Evolutionary conservation across 1,140 invertebrate species (phyloP), one percentile per base, ranked within the genome.

Genomic region (Macrosteles quadrilineatus): DNA sequence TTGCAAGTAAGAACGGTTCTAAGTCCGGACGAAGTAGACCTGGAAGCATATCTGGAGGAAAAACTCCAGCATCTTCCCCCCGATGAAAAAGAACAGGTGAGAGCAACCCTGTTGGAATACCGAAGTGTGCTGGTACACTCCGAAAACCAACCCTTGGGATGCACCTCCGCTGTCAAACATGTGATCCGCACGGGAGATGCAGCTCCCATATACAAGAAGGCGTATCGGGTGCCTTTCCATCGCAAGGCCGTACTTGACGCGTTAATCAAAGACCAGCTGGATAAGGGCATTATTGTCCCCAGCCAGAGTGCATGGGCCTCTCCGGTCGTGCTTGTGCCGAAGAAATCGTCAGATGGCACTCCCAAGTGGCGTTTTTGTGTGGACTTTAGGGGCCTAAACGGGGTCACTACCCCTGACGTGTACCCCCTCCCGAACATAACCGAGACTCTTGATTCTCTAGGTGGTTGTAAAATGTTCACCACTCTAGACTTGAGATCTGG

Each of bases 361-460:
- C 29, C 25, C 31, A 70, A 66, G 55, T 76, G 40, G 2, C 25
- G 75, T 19, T 30, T 75, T 3, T 68, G 69, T 3, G 47, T 73
- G 3, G 76, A 77, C 62, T 75, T 73, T 47, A 50, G 75, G 23
- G 68, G 47, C 45, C 14, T 76, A 9, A 77, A 77, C 55, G 67
- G 71, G 17, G 25, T 66, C 11, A 77, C 73, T 9, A 17, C 9
- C 9, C 36, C 36, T 77, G n/a, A n/a, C n/a, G n/a, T n/a, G n/a
- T n/a, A n/a, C n/a, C n/a, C n/a, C n/a, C n/a, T n/a, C n/a, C n/a
- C n/a, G n/a, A n/a, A n/a, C n/a, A n/a, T n/a, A n/a, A n/a, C n/a
- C n/a, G n/a, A n/a, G n/a, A n/a, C n/a, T n/a, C 72, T 86, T 11
- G 79, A 83, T 68, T 73, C 73, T 30, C 55, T 85, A 25, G 74